These are phyloP conservation scores for Prolemur simus DNA, from an alignment of 2,113 vertebrate species.

Conservation along the genomic window DNA sequence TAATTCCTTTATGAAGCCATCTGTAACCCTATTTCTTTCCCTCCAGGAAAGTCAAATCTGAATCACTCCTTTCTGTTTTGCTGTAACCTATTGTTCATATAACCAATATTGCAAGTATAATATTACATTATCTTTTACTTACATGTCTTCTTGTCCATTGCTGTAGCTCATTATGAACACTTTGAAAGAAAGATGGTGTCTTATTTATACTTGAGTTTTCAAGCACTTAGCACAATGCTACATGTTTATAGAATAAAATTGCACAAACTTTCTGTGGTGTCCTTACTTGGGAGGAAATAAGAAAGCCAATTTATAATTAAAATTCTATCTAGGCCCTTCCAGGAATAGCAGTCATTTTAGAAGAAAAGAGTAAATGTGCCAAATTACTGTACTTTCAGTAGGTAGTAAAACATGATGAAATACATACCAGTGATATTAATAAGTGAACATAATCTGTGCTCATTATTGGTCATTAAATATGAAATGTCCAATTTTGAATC, in stretches of 20 bases:
- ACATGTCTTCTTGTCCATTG: not conserved
- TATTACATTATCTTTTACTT: not conserved
- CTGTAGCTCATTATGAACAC: not conserved
- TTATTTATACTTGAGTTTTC: not conserved
- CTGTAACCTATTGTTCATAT: not conserved
- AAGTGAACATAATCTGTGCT: conserved; percentile 33
- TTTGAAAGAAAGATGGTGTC: not conserved
- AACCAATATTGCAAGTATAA: not conserved
- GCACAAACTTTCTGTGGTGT: not conserved
- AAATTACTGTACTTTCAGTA: conserved; percentile 47
- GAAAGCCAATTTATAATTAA: conserved; percentile 59
- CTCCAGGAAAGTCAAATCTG: not conserved
- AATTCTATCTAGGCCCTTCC: conserved; percentile 50
- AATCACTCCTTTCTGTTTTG: not conserved
- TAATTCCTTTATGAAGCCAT: not conserved
- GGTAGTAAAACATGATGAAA: conserved; percentile 62
- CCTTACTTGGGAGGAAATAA: conserved; percentile 37
- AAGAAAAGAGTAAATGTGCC: conserved; percentile 30
- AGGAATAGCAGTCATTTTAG: conserved; percentile 54
- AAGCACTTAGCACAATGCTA: not conserved
- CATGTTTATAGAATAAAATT: conserved; percentile 22
- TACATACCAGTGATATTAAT: conserved; percentile 50
- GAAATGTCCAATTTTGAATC: too few species aligned
- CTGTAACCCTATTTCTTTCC: not conserved
- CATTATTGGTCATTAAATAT: not conserved